Conservation (phyloP, 2,113 vertebrate genomes). For the Aix galericulata region DNA sequence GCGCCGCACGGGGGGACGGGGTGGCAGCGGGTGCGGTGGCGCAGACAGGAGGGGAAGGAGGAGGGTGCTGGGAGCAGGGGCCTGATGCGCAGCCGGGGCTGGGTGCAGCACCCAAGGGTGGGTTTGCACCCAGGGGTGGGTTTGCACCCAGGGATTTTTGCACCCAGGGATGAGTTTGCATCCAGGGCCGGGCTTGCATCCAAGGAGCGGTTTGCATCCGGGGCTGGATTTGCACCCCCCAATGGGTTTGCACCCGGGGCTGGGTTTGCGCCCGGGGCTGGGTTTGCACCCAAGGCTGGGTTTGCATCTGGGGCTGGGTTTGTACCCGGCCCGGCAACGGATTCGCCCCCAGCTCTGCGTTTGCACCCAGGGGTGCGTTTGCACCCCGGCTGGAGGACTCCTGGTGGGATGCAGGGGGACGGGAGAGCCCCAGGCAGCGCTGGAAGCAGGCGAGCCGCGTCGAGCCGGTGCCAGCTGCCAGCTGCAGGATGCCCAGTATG, state of each 20-base stretch:
- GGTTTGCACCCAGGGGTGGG: neutral
- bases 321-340: neutral
- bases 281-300: rapidly evolving
- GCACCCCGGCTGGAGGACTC: neutral
- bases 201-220: too few species aligned
- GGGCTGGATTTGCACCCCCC: rapidly evolving
- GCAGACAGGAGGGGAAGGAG: neutral
- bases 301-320: rapidly evolving
- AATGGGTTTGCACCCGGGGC: neutral
- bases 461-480: neutral
- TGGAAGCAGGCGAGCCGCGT: neutral
- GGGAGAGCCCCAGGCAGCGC: neutral
- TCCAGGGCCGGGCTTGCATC: neutral
- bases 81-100: too few species aligned
- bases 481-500: neutral
- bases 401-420: neutral
- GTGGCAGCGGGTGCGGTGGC: neutral
- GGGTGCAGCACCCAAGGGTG: too few species aligned
- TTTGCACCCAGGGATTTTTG: neutral
- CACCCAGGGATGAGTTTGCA: neutral
- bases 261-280: neutral
- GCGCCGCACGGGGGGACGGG: rapidly evolving
- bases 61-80: neutral
- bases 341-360: neutral
- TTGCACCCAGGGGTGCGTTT: neutral